Evolutionary conservation across 2,113 vertebrate species (phyloP).

Genomic region (Pluvialis apricaria): DNA sequence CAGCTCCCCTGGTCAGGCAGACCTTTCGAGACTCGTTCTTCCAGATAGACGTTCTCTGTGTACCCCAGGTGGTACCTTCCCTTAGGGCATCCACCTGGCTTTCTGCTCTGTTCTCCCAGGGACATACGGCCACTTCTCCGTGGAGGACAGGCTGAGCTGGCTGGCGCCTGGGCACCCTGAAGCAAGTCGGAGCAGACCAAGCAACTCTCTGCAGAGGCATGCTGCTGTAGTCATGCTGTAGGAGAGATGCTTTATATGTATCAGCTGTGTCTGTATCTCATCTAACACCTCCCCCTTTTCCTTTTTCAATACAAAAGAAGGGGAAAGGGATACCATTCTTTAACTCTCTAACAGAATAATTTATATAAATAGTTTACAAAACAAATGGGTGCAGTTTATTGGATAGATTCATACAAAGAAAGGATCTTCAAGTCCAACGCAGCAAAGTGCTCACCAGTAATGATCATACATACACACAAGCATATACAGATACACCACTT

Average conservation of each 20-base stretch:
- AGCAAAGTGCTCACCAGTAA: accelerated
- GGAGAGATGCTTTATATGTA: background rate
- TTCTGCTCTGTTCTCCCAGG: background rate
- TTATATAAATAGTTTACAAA: background rate
- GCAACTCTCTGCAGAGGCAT: background rate
- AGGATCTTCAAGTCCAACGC: background rate
- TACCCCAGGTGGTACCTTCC: background rate
- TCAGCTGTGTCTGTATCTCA: background rate
- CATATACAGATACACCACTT: accelerated
- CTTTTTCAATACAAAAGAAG: background rate
- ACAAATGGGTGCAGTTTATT: background rate
- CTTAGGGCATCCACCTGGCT: background rate
- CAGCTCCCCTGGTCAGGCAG: background rate
- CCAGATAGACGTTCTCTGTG: background rate
- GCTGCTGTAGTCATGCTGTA: background rate
- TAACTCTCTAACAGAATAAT: background rate
- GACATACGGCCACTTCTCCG: accelerated
- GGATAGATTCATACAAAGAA: background rate
- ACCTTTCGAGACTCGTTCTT: background rate
- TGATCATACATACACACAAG: background rate
- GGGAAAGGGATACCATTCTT: background rate
- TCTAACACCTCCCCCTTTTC: background rate
- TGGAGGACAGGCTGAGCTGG: background rate
- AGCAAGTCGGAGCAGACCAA: background rate
- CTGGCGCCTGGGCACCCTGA: too few relatives aligned